Evolutionary conservation across 2,888 invertebrate species (phyloP).

Genomic region (Unio pictorum): DNA sequence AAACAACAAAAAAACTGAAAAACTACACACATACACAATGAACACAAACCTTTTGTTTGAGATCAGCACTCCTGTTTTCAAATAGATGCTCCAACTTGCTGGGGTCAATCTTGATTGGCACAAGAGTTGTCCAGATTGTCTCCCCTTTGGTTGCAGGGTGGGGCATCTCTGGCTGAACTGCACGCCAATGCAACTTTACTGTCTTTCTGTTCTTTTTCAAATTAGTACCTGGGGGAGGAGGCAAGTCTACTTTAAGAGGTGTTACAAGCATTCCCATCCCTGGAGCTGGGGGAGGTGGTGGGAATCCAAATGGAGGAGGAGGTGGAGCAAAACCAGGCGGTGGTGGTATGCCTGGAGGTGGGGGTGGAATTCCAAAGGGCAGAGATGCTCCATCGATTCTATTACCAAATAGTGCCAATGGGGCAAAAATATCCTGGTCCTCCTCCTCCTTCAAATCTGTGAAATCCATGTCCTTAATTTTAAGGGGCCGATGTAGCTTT

Average conservation of each 20-base stretch:
- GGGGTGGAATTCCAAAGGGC: conserved; percentile 39
- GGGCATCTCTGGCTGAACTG: conserved; percentile 74
- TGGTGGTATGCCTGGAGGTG: conserved; percentile 42
- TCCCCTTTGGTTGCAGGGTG: conserved; percentile 55
- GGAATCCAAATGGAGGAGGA: conserved; percentile 37
- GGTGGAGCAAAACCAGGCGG: conserved; percentile 47
- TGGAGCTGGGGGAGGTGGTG: conserved; percentile 47
- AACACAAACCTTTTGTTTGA: conserved; percentile 87
- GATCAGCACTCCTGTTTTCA: conserved; percentile 95
- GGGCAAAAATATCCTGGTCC: conserved; percentile 80
- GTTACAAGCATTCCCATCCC: conserved; percentile 30
- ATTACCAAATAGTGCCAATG: conserved; percentile 63
- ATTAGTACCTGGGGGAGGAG: conserved; percentile 59
- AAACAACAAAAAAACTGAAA: too few species aligned
- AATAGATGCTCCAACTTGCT: conserved; percentile 96
- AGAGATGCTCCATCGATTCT: conserved; percentile 39
- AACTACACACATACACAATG: too few species aligned
- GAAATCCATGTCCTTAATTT: conserved; percentile 95
- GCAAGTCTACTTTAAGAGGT: conserved; percentile 48
- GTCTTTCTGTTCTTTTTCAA: conserved; percentile 84
- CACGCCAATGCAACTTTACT: conserved; percentile 98
- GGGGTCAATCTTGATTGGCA: conserved; percentile 87
- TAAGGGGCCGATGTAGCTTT: conserved; percentile 75
- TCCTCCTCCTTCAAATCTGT: conserved; percentile 92
- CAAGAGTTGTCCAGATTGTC: conserved; percentile 67